phyloP scores from a whole-genome alignment of 2,113 vertebrate genomes.

The Oxygymnocypris stewartii region DNA sequence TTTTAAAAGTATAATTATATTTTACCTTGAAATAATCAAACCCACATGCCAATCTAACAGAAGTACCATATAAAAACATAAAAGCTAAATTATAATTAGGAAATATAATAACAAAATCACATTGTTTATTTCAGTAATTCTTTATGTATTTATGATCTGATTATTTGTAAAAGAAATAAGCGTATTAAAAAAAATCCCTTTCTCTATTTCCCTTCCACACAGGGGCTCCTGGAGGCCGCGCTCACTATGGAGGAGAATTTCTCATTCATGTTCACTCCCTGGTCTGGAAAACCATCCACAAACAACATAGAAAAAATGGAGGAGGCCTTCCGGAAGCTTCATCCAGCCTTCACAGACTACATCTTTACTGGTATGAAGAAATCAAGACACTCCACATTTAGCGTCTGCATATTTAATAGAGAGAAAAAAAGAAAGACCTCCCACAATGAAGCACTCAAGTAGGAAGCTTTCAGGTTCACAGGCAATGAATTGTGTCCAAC shows the following conservation, averaged over 20 bases:
- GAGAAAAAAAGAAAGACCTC: neutral
- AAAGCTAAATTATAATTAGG: neutral
- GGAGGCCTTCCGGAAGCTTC: slow-evolving; percentile 68
- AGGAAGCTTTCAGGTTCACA: slow-evolving; percentile 1
- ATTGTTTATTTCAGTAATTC: neutral
- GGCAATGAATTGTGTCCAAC: neutral
- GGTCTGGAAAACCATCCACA: slow-evolving; percentile 63
- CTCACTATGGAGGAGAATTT: slow-evolving; percentile 68
- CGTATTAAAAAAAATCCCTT: slow-evolving; percentile 36
- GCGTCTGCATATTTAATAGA: neutral
- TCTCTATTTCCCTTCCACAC: neutral
- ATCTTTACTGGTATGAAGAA: slow-evolving; percentile 72
- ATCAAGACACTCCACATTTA: neutral
- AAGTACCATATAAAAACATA: neutral
- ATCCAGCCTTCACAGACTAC: slow-evolving; percentile 67
- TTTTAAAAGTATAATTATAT: neutral
- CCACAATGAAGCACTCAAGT: slow-evolving; percentile 3
- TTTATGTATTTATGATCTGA: slow-evolving; percentile 29
- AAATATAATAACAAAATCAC: slow-evolving; percentile 4
- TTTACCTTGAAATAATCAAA: neutral
- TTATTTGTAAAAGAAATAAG: slow-evolving; percentile 45
- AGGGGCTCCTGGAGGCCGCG: slow-evolving; percentile 72
- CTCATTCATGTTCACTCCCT: slow-evolving; percentile 74
- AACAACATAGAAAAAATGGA: slow-evolving; percentile 68
- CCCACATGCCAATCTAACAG: neutral